Conservation (phyloP, 2,113 vertebrate species). For the Bubo bubo region DNA sequence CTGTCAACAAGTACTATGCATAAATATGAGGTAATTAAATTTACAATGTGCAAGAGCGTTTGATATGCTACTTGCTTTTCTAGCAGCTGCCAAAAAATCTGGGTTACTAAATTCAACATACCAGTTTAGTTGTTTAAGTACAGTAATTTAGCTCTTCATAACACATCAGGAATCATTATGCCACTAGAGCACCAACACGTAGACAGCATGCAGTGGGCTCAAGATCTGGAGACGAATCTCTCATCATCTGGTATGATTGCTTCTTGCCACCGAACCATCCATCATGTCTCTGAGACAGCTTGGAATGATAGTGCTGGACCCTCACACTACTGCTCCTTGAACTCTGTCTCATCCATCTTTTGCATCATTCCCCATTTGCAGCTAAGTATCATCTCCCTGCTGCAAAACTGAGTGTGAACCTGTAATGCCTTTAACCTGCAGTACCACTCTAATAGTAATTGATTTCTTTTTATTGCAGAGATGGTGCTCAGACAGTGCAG, state of each 20-base stretch:
- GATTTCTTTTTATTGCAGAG: conserved; percentile 73
- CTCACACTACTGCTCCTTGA: conserved; percentile 81
- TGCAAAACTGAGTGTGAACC: conserved; percentile 70
- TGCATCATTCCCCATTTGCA: conserved; percentile 72
- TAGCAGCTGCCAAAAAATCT: conserved; percentile 67
- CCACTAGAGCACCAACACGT: conserved; percentile 60
- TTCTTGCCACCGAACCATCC: conserved; percentile 76
- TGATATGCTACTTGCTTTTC: conserved; percentile 69
- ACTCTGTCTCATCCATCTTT: conserved; percentile 83
- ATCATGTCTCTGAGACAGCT: conserved; percentile 76
- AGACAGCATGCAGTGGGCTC: conserved; percentile 25
- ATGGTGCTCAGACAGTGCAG: not conserved
- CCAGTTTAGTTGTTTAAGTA: conserved; percentile 58
- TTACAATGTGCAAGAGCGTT: conserved; percentile 70
- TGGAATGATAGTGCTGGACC: conserved; percentile 75
- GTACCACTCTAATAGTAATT: conserved; percentile 73
- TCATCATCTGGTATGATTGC: conserved; percentile 78
- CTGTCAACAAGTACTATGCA: conserved; percentile 75
- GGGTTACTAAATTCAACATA: conserved; percentile 64
- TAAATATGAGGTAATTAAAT: conserved; percentile 82
- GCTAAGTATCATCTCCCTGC: conserved; percentile 58
- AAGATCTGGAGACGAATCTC: conserved; percentile 69
- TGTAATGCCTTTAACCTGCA: conserved; percentile 71
- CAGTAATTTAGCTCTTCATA: conserved; percentile 52
- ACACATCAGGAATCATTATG: conserved; percentile 67